Base-by-base conservation (phyloP, 2,888 invertebrate genomes). In the Gisinianus flammeolus region DNA sequence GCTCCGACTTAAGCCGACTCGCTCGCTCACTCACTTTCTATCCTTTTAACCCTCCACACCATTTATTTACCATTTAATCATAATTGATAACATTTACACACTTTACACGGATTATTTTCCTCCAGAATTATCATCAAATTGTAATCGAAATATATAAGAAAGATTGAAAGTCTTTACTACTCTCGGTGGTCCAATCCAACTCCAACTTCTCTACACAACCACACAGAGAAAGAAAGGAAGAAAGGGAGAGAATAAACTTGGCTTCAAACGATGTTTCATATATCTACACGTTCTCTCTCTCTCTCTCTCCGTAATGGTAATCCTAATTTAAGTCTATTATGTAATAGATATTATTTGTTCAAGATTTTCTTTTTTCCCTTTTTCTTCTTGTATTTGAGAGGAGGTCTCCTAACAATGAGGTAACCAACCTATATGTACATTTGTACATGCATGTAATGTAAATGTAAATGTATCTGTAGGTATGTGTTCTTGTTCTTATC, bases 21-120 rank as follows among this genome's bases (percentile, higher is more conserved):
- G 16, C 26, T 24, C 58, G 8, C 58, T 24, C 22, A n/a, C 8
- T 58, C 58, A n/a, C 64, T 44, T 44, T 28, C 44, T 26, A n/a
- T 44, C 52, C 68, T 67, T 35, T 67, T n/a, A 62, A 30, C 67
- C 67, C 19, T 31, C 28, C 44, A 62, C 26, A 73, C 62, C 62
- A 73, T 73, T 73, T 73, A 73, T 56, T 62, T 72, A 70, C 54
- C 58, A 22, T 73, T 73, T 73, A 73, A 73, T 73, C 73, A 73
- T 73, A 73, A 73, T 73, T 73, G 73, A 73, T 73, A 73, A 58
- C 56, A 73, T 73, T 73, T 73, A 73, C 73, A 30, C 62, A 62
- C 73, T 73, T 73, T 56, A 33, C 58, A 24, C 22, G 24, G 62
- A 73, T 62, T 73, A 62, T 62, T 73, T 64, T 73, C 33, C 33